Percentiles rank a stretch among this genome's conserved stretches.
Conservation (phyloP, 2,113 vertebrate genomes). For the Caloenas nicobarica region DNA sequence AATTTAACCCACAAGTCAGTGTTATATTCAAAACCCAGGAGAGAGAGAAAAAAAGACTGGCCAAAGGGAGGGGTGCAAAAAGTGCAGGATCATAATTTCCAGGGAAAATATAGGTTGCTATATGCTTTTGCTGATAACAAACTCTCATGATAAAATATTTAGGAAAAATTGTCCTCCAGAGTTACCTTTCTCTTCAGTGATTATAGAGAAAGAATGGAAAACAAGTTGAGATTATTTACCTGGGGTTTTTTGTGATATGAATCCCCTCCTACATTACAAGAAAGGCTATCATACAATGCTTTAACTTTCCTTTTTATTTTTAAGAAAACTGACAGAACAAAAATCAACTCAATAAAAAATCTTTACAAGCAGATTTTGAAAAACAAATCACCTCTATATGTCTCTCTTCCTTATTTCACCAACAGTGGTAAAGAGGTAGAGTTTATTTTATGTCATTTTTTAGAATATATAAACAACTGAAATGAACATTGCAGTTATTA, state of each 20-base stretch:
- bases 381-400: not conserved
- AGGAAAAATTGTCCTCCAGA: not conserved
- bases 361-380: not conserved
- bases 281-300: not conserved
- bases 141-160: not conserved
- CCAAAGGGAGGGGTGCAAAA: not conserved
- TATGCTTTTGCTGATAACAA: not conserved
- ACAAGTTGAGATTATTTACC: not conserved
- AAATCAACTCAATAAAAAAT: not conserved
- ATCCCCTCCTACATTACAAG: not conserved
- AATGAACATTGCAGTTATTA: not conserved
- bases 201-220: not conserved
- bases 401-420: not conserved
- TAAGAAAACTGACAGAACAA: not conserved
- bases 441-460: not conserved
- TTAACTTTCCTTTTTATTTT: not conserved
- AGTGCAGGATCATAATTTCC: not conserved
- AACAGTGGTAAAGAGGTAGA: fast-evolving
- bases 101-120: not conserved
- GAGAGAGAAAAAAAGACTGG: not conserved
- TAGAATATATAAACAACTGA: not conserved
- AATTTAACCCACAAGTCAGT: not conserved
- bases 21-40: not conserved
- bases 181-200: not conserved
- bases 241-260: not conserved